Percentiles rank a stretch among this genome's conserved stretches.
phyloP scores from a whole-genome alignment of 35 echinoderm and acorn worm genomes.

The Chiridota heheva region DNA sequence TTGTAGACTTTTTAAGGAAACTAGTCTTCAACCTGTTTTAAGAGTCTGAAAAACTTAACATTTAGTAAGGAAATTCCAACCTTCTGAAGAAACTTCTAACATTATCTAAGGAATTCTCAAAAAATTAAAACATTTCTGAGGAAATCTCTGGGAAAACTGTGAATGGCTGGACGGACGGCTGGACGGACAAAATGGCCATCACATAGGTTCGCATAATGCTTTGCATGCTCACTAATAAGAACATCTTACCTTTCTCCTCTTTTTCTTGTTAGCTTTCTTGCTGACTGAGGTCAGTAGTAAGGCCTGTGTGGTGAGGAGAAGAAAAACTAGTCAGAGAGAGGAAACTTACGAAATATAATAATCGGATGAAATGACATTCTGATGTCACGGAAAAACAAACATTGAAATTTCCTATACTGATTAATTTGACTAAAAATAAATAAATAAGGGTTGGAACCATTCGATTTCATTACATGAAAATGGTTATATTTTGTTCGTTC shows the following conservation, averaged over 20 bases:
- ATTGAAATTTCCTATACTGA: not conserved
- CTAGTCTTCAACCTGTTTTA: no score
- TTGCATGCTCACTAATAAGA: not conserved
- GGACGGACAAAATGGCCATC: not conserved
- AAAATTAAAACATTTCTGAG: no score
- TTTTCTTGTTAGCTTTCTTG: constrained; percentile 86
- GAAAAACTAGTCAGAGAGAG: not conserved
- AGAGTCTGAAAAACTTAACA: no score
- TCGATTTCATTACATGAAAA: not conserved
- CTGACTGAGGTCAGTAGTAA: constrained; percentile 71
- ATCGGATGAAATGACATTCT: not conserved
- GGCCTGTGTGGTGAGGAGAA: constrained; percentile 50
- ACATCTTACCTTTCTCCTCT: constrained; percentile 88
- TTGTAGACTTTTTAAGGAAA: no score
- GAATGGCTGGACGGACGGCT: no score
- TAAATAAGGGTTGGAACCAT: not conserved
- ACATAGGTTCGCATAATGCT: not conserved
- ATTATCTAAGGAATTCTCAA: no score
- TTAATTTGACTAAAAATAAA: not conserved
- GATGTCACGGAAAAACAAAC: not conserved
- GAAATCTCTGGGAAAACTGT: not conserved
- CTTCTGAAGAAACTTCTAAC: not conserved
- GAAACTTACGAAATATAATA: not conserved
- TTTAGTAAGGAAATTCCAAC: not conserved
- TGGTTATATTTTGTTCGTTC: not conserved